phyloP scores from a whole-genome alignment of 2,797 vertebrate genomes.

The Mus caroli region DNA sequence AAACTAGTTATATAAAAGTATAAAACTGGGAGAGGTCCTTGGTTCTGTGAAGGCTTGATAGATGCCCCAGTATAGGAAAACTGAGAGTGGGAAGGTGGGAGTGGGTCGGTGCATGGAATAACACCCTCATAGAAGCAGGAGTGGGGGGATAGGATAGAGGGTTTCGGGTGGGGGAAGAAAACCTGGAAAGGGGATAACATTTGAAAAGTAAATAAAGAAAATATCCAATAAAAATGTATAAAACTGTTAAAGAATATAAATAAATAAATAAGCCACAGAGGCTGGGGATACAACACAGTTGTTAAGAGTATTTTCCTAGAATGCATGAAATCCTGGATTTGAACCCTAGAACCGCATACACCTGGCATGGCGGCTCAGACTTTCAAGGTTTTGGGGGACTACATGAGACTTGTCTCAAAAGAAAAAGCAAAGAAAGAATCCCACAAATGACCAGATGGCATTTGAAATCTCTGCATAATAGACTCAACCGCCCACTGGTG shows the following conservation, averaged over 20 bases:
- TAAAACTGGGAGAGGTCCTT: background rate
- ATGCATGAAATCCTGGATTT: background rate
- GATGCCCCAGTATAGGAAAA: no score
- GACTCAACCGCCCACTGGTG: conserved; percentile 9
- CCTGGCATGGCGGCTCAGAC: background rate
- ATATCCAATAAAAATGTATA: no score
- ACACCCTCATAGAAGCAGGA: no score
- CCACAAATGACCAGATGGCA: conserved; percentile 56
- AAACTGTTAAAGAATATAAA: background rate
- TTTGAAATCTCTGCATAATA: conserved; percentile 65
- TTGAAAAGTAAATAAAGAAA: no score
- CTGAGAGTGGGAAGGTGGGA: no score
- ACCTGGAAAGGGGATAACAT: no score
- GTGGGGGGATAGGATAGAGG: no score
- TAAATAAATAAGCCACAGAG: background rate
- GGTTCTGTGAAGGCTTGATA: no score
- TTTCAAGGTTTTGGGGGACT: background rate
- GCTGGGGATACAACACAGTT: no score
- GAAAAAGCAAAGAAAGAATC: background rate
- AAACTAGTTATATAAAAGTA: background rate
- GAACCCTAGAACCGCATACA: background rate
- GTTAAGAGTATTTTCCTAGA: background rate
- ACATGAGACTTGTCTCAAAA: background rate
- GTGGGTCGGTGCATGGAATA: no score
- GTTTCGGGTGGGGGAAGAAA: no score